These are phyloP conservation scores for Lepidurus arcticus DNA, from an alignment of 1,140 invertebrate species.

Conservation along the genomic window DNA sequence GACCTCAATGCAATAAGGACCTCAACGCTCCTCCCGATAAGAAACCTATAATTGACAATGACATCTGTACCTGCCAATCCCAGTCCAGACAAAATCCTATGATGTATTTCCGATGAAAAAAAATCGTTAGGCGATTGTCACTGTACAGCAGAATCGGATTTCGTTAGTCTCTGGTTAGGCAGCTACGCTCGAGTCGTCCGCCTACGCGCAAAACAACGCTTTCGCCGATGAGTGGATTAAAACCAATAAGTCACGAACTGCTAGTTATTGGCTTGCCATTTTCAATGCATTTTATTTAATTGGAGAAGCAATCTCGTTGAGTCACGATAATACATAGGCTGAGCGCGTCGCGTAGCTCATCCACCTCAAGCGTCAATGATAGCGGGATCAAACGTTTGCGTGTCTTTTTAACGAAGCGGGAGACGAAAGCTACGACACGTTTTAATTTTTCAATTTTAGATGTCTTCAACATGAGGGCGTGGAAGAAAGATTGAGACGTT, in stretches of 20 bases:
- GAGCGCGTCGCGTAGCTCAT: not conserved
- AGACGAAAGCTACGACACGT: not conserved
- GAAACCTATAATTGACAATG: too few species aligned
- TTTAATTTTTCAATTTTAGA: not conserved
- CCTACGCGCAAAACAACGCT: not conserved
- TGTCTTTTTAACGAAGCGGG: not conserved
- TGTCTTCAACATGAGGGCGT: not conserved
- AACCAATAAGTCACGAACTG: not conserved
- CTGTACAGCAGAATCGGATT: not conserved
- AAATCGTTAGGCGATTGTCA: not conserved
- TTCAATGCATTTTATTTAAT: not conserved
- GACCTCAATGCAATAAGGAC: too few species aligned
- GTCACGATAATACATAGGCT: not conserved
- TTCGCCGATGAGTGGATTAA: not conserved
- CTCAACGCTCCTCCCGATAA: too few species aligned
- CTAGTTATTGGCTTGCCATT: not conserved
- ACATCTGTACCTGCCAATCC: too few species aligned
- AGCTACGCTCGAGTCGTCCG: not conserved
- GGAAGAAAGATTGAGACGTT: not conserved
- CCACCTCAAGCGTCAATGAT: not conserved
- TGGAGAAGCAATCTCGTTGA: not conserved
- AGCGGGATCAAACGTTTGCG: not conserved
- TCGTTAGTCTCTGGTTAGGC: not conserved
- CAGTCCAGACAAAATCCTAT: too few species aligned
- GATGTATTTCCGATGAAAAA: too few species aligned